Percentiles rank a stretch among this genome's conserved stretches.
phyloP scores from a whole-genome alignment of 2,797 vertebrate species.

The Xenopus petersii region DNA sequence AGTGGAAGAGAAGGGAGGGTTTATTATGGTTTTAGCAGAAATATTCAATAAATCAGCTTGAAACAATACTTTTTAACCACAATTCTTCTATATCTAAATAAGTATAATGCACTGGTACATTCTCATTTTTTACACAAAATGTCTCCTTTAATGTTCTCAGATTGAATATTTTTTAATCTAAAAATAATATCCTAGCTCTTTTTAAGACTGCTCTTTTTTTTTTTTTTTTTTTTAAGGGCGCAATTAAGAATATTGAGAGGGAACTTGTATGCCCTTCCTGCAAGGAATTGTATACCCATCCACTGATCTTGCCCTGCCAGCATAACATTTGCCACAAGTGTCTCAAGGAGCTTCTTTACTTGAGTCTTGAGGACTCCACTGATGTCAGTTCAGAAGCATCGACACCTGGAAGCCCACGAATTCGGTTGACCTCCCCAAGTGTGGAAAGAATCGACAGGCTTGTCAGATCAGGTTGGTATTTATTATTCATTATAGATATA shows the following conservation, averaged over 20 bases:
- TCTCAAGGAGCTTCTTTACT: conserved; percentile 86
- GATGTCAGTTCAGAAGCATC: conserved; percentile 90
- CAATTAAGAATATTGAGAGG: conserved; percentile 92
- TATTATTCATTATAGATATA: background rate
- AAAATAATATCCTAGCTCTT: too few relatives aligned
- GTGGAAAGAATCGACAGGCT: conserved; percentile 89
- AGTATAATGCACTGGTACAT: too few relatives aligned
- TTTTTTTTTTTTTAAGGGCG: conserved; percentile 68
- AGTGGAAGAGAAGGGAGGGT: too few relatives aligned
- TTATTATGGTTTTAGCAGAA: too few relatives aligned
- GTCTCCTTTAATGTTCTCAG: too few relatives aligned
- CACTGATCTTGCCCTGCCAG: conserved; percentile 93
- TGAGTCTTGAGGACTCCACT: conserved; percentile 82
- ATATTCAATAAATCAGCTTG: too few relatives aligned
- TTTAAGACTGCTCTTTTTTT: background rate
- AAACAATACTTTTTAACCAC: too few relatives aligned
- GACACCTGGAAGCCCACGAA: conserved; percentile 84
- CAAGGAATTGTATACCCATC: conserved; percentile 94
- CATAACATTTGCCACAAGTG: conserved; percentile 96
- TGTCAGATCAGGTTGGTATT: conserved; percentile 83
- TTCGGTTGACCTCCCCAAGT: conserved; percentile 80
- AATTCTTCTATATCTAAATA: too few relatives aligned
- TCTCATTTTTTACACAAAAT: too few relatives aligned
- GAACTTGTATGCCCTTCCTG: conserved; percentile 96
- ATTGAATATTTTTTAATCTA: too few relatives aligned